phyloP scores from a whole-genome alignment of 1,140 invertebrate species.

The Philopotamus ludificatus region DNA sequence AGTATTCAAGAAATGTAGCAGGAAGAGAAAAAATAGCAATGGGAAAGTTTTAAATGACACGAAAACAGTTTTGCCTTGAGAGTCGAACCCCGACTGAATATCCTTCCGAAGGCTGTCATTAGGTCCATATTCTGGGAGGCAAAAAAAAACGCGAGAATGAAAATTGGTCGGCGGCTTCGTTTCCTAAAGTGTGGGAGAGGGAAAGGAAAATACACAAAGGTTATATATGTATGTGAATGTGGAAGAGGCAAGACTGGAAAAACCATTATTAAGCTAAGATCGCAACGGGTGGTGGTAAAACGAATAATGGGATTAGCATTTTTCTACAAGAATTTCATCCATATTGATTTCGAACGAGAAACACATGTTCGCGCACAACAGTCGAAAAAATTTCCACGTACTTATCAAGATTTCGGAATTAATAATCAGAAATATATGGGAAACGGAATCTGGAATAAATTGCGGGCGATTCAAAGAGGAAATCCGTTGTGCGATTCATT shows the following conservation, averaged over 20 bases:
- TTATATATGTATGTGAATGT: constrained; percentile 11
- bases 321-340: constrained; percentile 22
- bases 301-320: constrained; percentile 37
- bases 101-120: constrained; percentile 35
- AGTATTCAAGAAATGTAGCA: constrained; percentile 11
- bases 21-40: neutral
- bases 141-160: constrained; percentile 26
- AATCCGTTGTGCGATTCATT: constrained; percentile 30
- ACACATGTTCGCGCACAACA: neutral
- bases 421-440: constrained; percentile 4
- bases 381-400: neutral
- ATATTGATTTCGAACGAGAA: constrained; percentile 3
- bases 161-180: constrained; percentile 36
- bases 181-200: constrained; percentile 5
- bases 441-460: constrained; percentile 30
- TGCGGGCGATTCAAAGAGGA: constrained; percentile 35
- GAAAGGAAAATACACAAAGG: constrained; percentile 17
- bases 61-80: constrained; percentile 23
- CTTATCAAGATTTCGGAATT: neutral
- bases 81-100: constrained; percentile 23
- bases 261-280: constrained; percentile 33
- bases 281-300: constrained; percentile 14
- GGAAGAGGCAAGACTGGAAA: constrained; percentile 11
- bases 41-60: constrained; percentile 28
- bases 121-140: constrained; percentile 22